Evolutionary conservation across 2,797 vertebrate species (phyloP), one percentile per base, ranked within the genome.

Genomic region (Sebastes steindachneri): DNA sequence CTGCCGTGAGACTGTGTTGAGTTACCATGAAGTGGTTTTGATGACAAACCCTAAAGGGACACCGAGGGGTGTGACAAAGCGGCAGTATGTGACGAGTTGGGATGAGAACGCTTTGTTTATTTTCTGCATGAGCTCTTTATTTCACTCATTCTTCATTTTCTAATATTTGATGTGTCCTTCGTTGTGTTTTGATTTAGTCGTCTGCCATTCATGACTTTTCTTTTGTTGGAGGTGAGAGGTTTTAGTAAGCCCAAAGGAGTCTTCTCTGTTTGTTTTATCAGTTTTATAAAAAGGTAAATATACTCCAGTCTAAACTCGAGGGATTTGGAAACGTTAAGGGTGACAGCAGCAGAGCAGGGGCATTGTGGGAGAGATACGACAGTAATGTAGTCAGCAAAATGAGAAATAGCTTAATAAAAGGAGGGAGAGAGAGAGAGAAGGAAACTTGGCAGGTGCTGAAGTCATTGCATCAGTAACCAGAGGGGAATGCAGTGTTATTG

Each of bases 331-430:
- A 77, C 54, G 10, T 21, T 57, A 29, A 53, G 71, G 68, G 31
- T 74, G 75, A 70, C 60, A 53, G 78, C 35, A 14, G 58, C 72
- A 62, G 59, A 79, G 68, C 57, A 7, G 70, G 31, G 65, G 73
- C 78, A 73, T 70, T 77, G 73, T 77, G 66, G 80, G 73, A 88
- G 63, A 83, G 31, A 76, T 73, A 75, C 25, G 7, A 55, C 75
- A 54, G 73, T 83, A 82, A 88, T 82, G 69, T 48, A 79, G 89
- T 91, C 86, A 87, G 86, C 86, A 53, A 82, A 90, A 90, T 86
- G 85, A 90, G 73, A 71, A 84, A 87, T 75, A 26, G 83, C 78
- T 88, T 89, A 82, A 91, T 90, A 88, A 92, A 87, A 78, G 31
- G 17, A 41, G 26, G 25, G 21, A 31, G 15, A 17, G 17, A 19